Evolutionary conservation across 2,797 vertebrate genomes (phyloP).

Genomic region (Astyanax mexicanus): DNA sequence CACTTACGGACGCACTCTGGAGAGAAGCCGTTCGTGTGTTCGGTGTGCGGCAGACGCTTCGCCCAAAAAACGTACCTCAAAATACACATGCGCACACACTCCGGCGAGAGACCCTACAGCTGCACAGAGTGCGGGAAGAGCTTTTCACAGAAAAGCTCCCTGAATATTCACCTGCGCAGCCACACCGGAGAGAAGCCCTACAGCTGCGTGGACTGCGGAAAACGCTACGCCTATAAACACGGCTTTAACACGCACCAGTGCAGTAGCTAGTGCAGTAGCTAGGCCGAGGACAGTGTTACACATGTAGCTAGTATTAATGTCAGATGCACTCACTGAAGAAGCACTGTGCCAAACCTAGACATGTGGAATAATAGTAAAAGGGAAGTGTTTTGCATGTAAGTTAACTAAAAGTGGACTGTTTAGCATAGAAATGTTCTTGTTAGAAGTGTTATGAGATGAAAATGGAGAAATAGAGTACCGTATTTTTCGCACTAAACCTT

Average conservation of each 20-base stretch:
- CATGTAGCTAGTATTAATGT: background rate
- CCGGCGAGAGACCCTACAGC: conserved; percentile 82
- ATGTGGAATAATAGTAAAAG: background rate
- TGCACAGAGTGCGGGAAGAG: conserved; percentile 80
- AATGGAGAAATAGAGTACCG: too few species aligned
- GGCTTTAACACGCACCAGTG: conserved; percentile 83
- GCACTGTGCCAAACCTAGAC: conserved; percentile 9
- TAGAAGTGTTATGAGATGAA: background rate
- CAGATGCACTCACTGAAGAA: conserved; percentile 42
- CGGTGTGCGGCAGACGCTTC: conserved; percentile 79
- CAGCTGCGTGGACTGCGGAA: conserved; percentile 82
- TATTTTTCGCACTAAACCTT: too few species aligned
- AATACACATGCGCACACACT: conserved; percentile 81
- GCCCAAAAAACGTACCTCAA: conserved; percentile 83
- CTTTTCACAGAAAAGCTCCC: conserved; percentile 83
- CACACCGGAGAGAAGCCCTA: conserved; percentile 84
- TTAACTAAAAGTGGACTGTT: conserved; percentile 15
- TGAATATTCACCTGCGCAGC: conserved; percentile 82
- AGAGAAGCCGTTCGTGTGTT: conserved; percentile 81
- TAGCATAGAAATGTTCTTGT: conserved; percentile 22
- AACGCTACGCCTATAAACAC: conserved; percentile 82
- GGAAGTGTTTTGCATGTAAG: conserved; percentile 10
- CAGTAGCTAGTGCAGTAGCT: conserved; percentile 75
- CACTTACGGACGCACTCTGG: conserved; percentile 81
- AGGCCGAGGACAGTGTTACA: conserved; percentile 9